Evolutionary conservation across 2,888 invertebrate species (phyloP), one percentile per base, ranked within the genome.

Genomic region (Clitarchus hookeri): DNA sequence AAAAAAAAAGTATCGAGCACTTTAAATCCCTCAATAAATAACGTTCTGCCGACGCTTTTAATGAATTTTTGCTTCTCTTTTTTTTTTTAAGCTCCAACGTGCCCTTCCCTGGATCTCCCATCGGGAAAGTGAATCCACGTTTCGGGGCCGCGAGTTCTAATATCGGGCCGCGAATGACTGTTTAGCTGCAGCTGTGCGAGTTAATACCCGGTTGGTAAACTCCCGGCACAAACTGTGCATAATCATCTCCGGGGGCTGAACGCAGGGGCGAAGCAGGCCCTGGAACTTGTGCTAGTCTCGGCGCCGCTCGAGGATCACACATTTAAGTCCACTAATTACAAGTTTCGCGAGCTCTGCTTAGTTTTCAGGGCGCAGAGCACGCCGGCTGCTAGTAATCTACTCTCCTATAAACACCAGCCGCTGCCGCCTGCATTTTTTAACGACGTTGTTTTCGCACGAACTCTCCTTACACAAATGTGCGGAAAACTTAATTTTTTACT

Each of bases 1-100:
- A 53, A 19, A 65, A 65, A 65, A 65, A 65, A 65, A 65, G 65
- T 65, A 65, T 65, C 65, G 65, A 65, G 65, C 65, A 65, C 65
- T 65, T 65, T 65, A 65, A 65, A 65, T 65, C 65, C 65, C 65
- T 65, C 65, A n/a, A 65, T 65, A 65, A 65, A 65, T 65, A 65
- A 65, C 19, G 65, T 65, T 65, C 65, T 65, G 65, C 65, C 65
- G 65, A 65, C 65, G 65, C 23, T 65, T 65, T 65, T 65, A 65
- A 65, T 65, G 65, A 65, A 65, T 65, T 65, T 65, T 65, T 65
- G n/a, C 65, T 19, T 65, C 65, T 53, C 6, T 65, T 65, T n/a
- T n/a, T 65, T 65, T 65, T 65, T 65, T 8, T n/a, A 65, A 65
- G 65, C 65, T 8, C 8, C 13, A 19, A n/a, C 65, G 23, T 65